Conservation (phyloP, 2,113 vertebrate species). For the Austrofundulus limnaeus region DNA sequence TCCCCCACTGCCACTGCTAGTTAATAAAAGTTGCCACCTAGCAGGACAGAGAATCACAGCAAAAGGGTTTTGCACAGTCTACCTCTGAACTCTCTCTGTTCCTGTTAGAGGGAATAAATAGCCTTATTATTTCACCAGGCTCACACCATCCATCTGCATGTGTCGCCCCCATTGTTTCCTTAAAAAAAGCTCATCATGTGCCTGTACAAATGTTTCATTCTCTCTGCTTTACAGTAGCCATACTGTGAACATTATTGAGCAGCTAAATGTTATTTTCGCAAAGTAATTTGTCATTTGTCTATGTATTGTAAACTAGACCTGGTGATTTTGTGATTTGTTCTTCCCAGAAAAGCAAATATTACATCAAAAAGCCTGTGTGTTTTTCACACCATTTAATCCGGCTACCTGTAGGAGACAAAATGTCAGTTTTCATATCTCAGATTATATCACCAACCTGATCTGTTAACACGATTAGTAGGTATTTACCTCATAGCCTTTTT, state of each 20-base stretch:
- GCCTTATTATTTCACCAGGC: conserved; percentile 60
- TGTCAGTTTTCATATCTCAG: conserved; percentile 31
- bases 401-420: conserved; percentile 6
- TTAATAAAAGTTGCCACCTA: conserved; percentile 46
- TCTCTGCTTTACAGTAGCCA: conserved; percentile 6
- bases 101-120: conserved; percentile 63
- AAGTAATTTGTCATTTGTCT: conserved; percentile 15
- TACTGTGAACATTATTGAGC: conserved; percentile 18
- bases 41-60: conserved; percentile 53
- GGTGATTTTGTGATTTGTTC: conserved; percentile 17
- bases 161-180: conserved; percentile 46
- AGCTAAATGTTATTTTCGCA: conserved; percentile 14
- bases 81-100: conserved; percentile 54
- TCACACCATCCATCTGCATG: conserved; percentile 45
- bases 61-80: conserved; percentile 38
- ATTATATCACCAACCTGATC: conserved; percentile 11
- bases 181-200: background rate
- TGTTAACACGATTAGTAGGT: background rate
- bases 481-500: conserved; percentile 2
- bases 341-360: conserved; percentile 17
- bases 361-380: conserved; percentile 5
- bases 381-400: conserved; percentile 34
- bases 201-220: conserved; percentile 19
- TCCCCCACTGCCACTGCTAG: too few species aligned
- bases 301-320: background rate